A percentile compares a stretch with the other conserved stretches of the same genome.
Evolutionary conservation across 1,140 invertebrate species (phyloP).

Genomic region (Drosophila nigromelanica): DNA sequence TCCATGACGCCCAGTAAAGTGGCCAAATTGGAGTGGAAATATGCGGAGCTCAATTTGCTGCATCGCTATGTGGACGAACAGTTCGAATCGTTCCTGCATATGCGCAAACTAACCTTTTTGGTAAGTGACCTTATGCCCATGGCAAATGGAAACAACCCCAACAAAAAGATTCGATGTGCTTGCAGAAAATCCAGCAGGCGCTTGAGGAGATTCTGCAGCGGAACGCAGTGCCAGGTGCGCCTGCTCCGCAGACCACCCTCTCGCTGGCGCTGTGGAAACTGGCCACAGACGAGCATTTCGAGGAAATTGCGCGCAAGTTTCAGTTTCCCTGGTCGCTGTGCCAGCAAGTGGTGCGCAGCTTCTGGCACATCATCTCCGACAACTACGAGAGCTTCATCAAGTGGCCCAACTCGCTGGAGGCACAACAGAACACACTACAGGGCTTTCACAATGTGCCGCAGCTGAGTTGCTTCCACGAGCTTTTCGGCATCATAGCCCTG

Average conservation of each 20-base stretch:
- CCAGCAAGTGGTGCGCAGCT: slow-evolving; percentile 68
- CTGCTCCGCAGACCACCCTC: slow-evolving; percentile 63
- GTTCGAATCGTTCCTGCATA: slow-evolving; percentile 75
- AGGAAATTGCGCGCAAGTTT: slow-evolving; percentile 76
- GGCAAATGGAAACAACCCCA: background rate
- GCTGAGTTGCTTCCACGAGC: slow-evolving; percentile 58
- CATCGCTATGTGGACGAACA: slow-evolving; percentile 70
- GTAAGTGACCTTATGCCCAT: slow-evolving; percentile 33
- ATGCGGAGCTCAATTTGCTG: slow-evolving; percentile 67
- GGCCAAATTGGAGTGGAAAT: slow-evolving; percentile 46
- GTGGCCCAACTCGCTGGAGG: slow-evolving; percentile 74
- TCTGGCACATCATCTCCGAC: slow-evolving; percentile 77
- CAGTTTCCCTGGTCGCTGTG: slow-evolving; percentile 67
- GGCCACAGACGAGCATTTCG: slow-evolving; percentile 79
- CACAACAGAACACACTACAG: slow-evolving; percentile 58
- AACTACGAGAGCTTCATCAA: slow-evolving; percentile 79
- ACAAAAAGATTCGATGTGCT: slow-evolving; percentile 4
- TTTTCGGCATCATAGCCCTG: slow-evolving; percentile 69
- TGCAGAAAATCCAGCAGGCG: slow-evolving; percentile 61
- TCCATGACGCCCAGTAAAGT: slow-evolving; percentile 14
- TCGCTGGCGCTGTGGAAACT: slow-evolving; percentile 78
- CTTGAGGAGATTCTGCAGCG: slow-evolving; percentile 38
- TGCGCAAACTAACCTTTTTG: slow-evolving; percentile 72
- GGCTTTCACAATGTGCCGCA: slow-evolving; percentile 53
- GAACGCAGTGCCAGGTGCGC: slow-evolving; percentile 43